Conservation (phyloP, 64 coral and sea anemone species). For the Dendrophyllia cribrosa region DNA sequence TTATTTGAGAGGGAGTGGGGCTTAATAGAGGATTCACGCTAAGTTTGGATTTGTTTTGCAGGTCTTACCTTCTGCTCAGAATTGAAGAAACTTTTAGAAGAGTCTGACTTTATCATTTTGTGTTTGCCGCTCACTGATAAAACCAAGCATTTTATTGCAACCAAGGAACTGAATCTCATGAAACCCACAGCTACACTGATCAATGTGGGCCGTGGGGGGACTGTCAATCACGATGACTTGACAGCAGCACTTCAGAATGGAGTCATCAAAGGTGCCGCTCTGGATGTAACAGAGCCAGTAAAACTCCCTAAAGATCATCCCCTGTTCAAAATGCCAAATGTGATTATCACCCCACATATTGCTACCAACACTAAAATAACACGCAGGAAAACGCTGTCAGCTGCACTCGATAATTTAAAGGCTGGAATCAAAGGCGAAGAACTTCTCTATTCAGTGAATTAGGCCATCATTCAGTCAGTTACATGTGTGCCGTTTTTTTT, state of each 20-base stretch:
- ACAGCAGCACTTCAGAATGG: slow-evolving; percentile 65
- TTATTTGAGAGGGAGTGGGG: too few relatives aligned
- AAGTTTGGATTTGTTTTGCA: not conserved
- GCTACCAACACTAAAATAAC: slow-evolving; percentile 4
- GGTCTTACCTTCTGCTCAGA: slow-evolving; percentile 63
- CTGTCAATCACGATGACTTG: slow-evolving; percentile 69
- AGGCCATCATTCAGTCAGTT: not conserved
- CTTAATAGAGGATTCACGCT: not conserved
- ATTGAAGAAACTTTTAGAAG: slow-evolving; percentile 55
- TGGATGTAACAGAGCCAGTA: slow-evolving; percentile 62
- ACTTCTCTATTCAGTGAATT: slow-evolving; percentile 16
- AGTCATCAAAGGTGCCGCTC: slow-evolving; percentile 55
- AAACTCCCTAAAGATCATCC: slow-evolving; percentile 69
- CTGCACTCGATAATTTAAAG: not conserved
- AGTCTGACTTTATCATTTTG: slow-evolving; percentile 65
- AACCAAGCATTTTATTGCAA: slow-evolving; percentile 59
- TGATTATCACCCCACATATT: slow-evolving; percentile 68
- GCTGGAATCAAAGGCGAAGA: slow-evolving; percentile 13
- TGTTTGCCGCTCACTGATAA: slow-evolving; percentile 36
- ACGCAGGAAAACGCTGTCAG: not conserved
- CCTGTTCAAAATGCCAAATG: slow-evolving; percentile 60
- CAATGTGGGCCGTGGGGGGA: slow-evolving; percentile 56
- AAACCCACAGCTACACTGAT: slow-evolving; percentile 70
- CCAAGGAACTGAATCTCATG: slow-evolving; percentile 58
- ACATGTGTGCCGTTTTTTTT: not conserved